Percentiles rank a stretch among this genome's conserved stretches.
Conservation (phyloP, 2,113 vertebrate species). For the Nothoprocta pentlandii region DNA sequence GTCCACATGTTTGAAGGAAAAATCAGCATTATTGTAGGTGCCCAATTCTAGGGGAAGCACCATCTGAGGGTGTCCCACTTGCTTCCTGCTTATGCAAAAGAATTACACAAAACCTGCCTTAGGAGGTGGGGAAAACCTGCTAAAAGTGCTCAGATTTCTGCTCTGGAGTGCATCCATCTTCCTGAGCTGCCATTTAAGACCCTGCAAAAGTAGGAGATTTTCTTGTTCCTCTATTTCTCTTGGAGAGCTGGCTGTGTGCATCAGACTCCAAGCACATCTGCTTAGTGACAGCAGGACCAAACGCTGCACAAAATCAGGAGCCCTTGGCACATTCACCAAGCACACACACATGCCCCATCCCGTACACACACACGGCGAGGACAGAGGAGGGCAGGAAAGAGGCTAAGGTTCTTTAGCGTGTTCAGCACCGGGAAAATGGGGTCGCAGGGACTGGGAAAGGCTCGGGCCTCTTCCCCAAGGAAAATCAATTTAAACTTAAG, state of each 20-base stretch:
- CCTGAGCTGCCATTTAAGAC: background rate
- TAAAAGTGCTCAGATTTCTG: background rate
- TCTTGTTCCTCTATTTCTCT: background rate
- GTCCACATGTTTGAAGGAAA: background rate
- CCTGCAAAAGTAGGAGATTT: background rate
- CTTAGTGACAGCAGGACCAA: background rate
- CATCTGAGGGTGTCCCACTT: rapidly evolving
- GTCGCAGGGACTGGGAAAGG: background rate
- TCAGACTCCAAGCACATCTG: background rate
- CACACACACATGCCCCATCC: rapidly evolving
- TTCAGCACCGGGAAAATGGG: background rate
- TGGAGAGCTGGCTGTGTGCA: rapidly evolving
- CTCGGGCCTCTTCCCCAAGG: background rate
- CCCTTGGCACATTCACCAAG: background rate
- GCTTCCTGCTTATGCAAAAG: background rate
- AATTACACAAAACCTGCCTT: rapidly evolving
- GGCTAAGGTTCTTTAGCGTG: background rate
- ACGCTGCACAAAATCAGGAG: rapidly evolving
- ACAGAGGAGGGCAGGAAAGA: rapidly evolving
- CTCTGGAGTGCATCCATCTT: background rate
- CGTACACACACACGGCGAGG: background rate
- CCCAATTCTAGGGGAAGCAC: background rate
- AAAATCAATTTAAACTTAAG: background rate
- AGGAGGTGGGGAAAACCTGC: background rate
- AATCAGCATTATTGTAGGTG: too few relatives aligned